phyloP scores from a whole-genome alignment of 2,888 invertebrate genomes.

The Malthinus seriepunctatus region DNA sequence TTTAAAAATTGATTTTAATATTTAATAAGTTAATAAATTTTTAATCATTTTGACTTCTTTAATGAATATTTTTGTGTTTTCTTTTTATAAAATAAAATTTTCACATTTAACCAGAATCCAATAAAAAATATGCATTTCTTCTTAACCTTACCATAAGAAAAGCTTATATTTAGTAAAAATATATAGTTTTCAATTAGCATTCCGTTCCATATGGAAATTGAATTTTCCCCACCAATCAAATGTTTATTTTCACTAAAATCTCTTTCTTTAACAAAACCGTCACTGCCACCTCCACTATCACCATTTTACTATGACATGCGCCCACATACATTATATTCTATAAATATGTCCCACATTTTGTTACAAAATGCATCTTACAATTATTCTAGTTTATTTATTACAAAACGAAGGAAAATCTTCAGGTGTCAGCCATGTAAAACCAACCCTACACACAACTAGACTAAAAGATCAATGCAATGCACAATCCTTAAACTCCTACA shows the following conservation, averaged over 20 bases:
- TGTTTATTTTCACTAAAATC: constrained; percentile 16
- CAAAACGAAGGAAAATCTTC: constrained; percentile 16
- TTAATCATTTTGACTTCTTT: too few relatives aligned
- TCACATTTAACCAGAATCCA: too few relatives aligned
- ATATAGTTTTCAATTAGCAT: not conserved
- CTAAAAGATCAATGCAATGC: too few relatives aligned
- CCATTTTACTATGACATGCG: constrained; percentile 20
- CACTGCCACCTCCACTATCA: constrained; percentile 17
- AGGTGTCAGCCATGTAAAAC: constrained; percentile 28
- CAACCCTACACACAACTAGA: constrained; percentile 3
- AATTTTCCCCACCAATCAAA: constrained; percentile 12
- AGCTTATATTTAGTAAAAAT: not conserved
- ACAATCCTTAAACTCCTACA: too few relatives aligned
- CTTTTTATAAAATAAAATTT: too few relatives aligned
- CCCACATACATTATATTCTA: constrained; percentile 18
- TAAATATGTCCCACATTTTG: constrained; percentile 12
- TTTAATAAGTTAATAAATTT: too few relatives aligned
- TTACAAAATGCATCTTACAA: constrained; percentile 11
- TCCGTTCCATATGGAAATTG: constrained; percentile 20
- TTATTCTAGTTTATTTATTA: not conserved
- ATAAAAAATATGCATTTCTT: not conserved
- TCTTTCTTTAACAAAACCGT: constrained; percentile 7
- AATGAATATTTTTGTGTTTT: too few relatives aligned
- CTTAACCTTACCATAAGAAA: constrained; percentile 17
- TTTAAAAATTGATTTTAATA: too few relatives aligned